Evolutionary conservation across 2,888 invertebrate species (phyloP), one percentile per base, ranked within the genome.

Genomic region (Meta bourneti): DNA sequence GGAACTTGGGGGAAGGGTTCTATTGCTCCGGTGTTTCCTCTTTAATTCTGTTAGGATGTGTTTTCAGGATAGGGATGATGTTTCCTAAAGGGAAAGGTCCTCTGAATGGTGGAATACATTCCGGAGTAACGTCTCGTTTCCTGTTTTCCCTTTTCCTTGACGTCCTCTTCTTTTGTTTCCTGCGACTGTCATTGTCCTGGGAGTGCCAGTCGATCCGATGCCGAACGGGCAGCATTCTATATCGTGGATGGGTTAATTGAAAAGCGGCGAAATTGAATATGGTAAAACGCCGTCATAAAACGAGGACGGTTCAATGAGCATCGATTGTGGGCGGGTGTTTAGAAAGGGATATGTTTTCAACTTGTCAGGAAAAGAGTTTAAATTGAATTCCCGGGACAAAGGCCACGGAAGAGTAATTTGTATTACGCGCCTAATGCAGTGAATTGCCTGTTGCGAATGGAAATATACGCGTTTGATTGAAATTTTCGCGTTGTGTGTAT

Each of bases 11-110:
- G 20, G 69, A 85, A 69, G 34, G 34, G 34, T 16, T 7, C 61
- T 61, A 61, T 13, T 61, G 16, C 61, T 16, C 11, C 6, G 16
- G 13, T 61, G 61, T 9, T 61, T 11, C 61, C 61, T 74, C 70
- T 77, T 77, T 90, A 90, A 90, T 90, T 90, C 83, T 84, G 89
- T 90, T 84, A 90, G 89, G 79, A 77, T 72, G 82, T 82, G 16
- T 71, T 83, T 70, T 84, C 48, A 49, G 16, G 20, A 61, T 51
- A 48, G 54, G 78, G 61, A 70, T 86, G 78, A 51, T 78, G 86
- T 86, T 78, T 86, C 78, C 78, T 69, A 49, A 49, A 61, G 61
- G 61, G 61, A 61, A 61, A 61, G 61, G 11, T 61, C 61, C 11
- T 9, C 61, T 2, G 34, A 34, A 34, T 34, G 34, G 34, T 9